Evolutionary conservation across 2,113 vertebrate species (phyloP).

Genomic region (Cyprinodon variegatus): DNA sequence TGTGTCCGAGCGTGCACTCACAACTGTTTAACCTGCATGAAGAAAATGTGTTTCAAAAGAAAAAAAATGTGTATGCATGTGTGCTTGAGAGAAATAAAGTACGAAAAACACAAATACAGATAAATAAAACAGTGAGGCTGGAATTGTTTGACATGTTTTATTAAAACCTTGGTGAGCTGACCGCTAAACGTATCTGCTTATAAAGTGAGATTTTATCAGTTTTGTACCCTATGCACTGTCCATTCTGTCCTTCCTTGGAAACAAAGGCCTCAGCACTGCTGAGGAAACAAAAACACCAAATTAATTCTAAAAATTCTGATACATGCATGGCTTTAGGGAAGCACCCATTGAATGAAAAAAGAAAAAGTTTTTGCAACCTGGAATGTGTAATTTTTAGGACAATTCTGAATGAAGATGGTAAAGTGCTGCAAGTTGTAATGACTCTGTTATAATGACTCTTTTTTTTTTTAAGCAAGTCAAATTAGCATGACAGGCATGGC

Average conservation of each 20-base stretch:
- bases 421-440: constrained; percentile 24
- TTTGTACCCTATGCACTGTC: constrained; percentile 56
- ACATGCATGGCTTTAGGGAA: constrained; percentile 67
- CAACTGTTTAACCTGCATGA: constrained; percentile 56
- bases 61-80: constrained; percentile 17
- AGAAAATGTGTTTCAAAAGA: constrained; percentile 21
- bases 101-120: neutral
- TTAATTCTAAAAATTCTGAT: constrained; percentile 59
- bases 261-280: constrained; percentile 16
- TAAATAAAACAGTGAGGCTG: neutral
- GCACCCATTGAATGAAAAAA: constrained; percentile 26
- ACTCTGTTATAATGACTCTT: constrained; percentile 18
- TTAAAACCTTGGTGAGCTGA: constrained; percentile 22
- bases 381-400: constrained; percentile 46
- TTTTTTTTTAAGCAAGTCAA: constrained; percentile 39
- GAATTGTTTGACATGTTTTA: neutral
- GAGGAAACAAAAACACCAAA: constrained; percentile 7
- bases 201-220: constrained; percentile 40
- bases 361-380: constrained; percentile 35
- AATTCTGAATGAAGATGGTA: constrained; percentile 15
- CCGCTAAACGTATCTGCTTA: constrained; percentile 45
- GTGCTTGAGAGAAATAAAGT: constrained; percentile 16
- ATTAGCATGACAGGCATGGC: constrained; percentile 76
- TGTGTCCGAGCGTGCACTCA: constrained; percentile 35
- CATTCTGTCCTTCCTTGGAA: constrained; percentile 38